These are phyloP conservation scores for Chloroceryle amazona DNA, from an alignment of 2,797 vertebrate genomes.

Conservation along the genomic window DNA sequence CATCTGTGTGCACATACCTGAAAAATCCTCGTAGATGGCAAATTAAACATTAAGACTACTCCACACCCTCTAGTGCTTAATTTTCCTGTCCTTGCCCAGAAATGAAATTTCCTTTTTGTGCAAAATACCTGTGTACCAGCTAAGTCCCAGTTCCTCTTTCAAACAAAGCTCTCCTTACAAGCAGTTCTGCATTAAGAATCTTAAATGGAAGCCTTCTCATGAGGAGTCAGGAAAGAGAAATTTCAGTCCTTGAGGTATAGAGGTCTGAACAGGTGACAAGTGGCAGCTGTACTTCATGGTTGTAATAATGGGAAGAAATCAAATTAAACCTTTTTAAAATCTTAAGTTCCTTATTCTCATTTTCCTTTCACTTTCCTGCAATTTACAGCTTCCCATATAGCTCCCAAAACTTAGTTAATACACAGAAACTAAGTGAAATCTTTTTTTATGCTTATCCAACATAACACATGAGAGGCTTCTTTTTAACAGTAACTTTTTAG, in stretches of 20 bases:
- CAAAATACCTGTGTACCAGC: background rate
- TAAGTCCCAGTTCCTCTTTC: background rate
- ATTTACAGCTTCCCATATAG: background rate
- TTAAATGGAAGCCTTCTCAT: background rate
- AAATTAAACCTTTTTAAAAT: background rate
- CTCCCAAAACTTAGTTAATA: background rate
- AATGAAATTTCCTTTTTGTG: background rate
- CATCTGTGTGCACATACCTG: background rate
- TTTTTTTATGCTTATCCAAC: background rate
- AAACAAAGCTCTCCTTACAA: background rate
- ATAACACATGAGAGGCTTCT: background rate
- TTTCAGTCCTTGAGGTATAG: background rate
- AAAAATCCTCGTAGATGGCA: background rate
- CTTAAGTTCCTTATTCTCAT: background rate
- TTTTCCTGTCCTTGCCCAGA: background rate
- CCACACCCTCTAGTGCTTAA: background rate
- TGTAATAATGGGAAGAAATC: background rate
- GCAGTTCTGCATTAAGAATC: background rate
- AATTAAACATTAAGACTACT: background rate
- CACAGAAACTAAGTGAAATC: background rate
- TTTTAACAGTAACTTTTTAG: background rate
- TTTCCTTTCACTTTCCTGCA: background rate
- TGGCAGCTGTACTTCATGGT: background rate
- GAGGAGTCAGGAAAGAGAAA: background rate
- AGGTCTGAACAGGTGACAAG: background rate